Evolutionary conservation across 2,113 vertebrate genomes (phyloP), one percentile per base, ranked within the genome.

Genomic region (Syngnathus typhle): DNA sequence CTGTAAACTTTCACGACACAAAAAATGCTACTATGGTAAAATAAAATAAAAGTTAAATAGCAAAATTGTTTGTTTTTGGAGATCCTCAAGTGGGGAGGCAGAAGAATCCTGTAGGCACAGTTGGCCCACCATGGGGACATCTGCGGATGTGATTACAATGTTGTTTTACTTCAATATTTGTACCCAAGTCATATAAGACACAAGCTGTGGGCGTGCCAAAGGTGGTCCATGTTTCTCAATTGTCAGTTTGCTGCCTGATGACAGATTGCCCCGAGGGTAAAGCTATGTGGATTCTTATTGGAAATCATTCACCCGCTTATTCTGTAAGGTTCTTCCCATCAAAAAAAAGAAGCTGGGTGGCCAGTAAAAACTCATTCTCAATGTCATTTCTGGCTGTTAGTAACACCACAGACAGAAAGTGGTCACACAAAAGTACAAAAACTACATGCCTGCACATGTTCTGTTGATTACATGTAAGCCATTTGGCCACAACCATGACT

Each of bases 261-360:
- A 82, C 75, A 70, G 72, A 79, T 78, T 27, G 66, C 74, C 83
- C 81, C 49, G 19, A 77, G 86, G 77, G 74, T 78, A 75, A 82
- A 82, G 81, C 76, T 78, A 62, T 65, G 78, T 46, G 65, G 84
- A 86, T 85, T 73, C 44, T 75, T 85, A 85, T 88, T 81, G 88
- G 88, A 88, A 90, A 88, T 89, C 86, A 80, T 84, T 90, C 56
- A 51, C 56, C 49, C 16, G 39, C 73, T 82, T 80, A 75, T 89
- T 87, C 82, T 76, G 80, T 36, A 15, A 81, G 82, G 67, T 80
- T 79, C 60, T 83, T 76, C 69, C 72, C 74, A 83, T 86, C 81
- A 73, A 78, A 75, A 71, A 71, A 67, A 69, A 75, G 64, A 77
- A 23, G 65, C 70, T 51, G 59, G 44, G 67, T 59, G 74, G 73